phyloP scores from a whole-genome alignment of 2,888 invertebrate genomes.

The Lapara coniferarum region DNA sequence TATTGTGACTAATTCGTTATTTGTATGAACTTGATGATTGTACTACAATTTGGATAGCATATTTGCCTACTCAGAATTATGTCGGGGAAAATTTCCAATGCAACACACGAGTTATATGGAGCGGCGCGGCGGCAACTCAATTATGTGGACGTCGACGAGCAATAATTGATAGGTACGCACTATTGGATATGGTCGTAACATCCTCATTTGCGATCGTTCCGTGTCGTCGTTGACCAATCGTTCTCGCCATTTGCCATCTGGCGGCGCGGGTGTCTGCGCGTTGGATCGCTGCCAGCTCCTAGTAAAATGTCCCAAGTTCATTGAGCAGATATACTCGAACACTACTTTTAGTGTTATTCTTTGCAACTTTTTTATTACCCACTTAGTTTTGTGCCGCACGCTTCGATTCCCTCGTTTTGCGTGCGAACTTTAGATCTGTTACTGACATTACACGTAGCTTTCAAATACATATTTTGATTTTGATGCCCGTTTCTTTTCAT shows the following conservation, averaged over 20 bases:
- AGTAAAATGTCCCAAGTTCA: conserved; percentile 65
- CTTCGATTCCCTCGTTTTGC: conserved; percentile 8
- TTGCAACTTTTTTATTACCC: conserved; percentile 42
- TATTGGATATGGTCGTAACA: conserved; percentile 31
- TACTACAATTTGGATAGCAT: background rate
- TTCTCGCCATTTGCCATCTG: conserved; percentile 50
- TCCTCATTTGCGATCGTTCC: conserved; percentile 29
- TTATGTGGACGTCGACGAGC: conserved; percentile 27
- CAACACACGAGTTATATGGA: background rate
- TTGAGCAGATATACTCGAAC: conserved; percentile 56
- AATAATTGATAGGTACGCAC: conserved; percentile 38
- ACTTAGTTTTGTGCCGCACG: conserved; percentile 10
- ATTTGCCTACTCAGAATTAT: background rate
- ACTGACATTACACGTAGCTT: background rate
- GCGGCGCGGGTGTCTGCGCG: conserved; percentile 42
- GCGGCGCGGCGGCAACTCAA: conserved; percentile 30
- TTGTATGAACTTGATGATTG: background rate
- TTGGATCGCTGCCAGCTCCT: conserved; percentile 61
- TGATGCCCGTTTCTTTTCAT: background rate
- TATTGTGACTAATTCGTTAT: background rate
- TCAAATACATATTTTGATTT: no score
- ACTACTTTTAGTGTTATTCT: conserved; percentile 53
- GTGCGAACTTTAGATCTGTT: background rate
- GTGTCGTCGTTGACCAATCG: conserved; percentile 42
- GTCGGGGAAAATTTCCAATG: background rate